phyloP scores from a whole-genome alignment of 2,797 vertebrate genomes.

The Amblyraja radiata region DNA sequence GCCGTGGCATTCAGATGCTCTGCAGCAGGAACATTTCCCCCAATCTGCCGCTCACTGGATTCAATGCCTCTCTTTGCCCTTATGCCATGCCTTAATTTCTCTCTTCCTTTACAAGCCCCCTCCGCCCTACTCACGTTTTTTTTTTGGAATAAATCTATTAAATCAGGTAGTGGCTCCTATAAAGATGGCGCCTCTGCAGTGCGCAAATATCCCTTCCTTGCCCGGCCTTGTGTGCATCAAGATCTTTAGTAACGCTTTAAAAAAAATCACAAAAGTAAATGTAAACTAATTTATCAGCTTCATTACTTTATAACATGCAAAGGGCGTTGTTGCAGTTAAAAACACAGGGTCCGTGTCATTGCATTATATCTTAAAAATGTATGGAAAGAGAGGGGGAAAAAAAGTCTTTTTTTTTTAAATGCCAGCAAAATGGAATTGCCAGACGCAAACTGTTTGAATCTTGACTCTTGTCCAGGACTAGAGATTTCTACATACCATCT shows the following conservation, averaged over 20 bases:
- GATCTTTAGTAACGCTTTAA: background rate
- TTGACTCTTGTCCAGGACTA: background rate
- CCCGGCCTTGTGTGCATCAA: background rate
- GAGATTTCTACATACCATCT: background rate
- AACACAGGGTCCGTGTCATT: background rate
- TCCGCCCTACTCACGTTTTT: background rate
- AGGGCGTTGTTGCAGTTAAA: background rate
- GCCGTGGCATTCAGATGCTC: background rate
- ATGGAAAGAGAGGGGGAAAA: background rate
- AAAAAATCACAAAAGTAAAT: background rate
- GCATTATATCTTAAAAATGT: background rate
- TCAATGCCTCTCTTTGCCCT: background rate
- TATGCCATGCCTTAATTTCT: background rate
- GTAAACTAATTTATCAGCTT: background rate
- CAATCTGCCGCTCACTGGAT: background rate
- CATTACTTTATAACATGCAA: background rate
- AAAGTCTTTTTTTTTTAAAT: background rate
- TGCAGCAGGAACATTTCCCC: background rate
- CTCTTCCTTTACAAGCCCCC: background rate
- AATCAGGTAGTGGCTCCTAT: conserved; percentile 43
- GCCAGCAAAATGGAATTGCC: background rate
- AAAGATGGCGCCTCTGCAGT: conserved; percentile 94
- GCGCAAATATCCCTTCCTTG: conserved; percentile 56
- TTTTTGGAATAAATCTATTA: background rate
- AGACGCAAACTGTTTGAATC: background rate